phyloP scores from a whole-genome alignment of 2,113 vertebrate species.

The Grammomys surdaster region DNA sequence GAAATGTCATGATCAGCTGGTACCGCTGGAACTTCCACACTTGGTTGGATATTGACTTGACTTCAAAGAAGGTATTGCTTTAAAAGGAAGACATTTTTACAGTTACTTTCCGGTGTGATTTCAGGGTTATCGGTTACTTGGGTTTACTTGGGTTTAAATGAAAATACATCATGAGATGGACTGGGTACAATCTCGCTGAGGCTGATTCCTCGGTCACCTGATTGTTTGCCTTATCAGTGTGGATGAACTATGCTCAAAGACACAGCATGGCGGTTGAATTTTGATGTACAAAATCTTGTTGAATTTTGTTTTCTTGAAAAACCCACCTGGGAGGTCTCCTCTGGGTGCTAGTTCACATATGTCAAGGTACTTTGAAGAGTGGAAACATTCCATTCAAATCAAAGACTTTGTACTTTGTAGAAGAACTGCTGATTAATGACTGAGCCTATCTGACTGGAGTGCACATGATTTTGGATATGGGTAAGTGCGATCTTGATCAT shows the following conservation, averaged over 20 bases:
- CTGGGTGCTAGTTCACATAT: neutral
- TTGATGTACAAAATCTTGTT: neutral
- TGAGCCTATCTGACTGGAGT: neutral
- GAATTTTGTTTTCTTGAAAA: neutral
- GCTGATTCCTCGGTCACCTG: neutral
- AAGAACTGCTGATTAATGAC: neutral
- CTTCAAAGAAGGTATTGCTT: slow-evolving; percentile 99
- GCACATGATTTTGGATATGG: neutral
- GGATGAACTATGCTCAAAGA: neutral
- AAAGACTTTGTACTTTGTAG: neutral
- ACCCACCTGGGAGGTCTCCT: neutral
- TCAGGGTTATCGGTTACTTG: neutral
- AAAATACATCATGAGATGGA: neutral
- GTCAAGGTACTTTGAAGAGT: neutral
- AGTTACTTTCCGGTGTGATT: neutral
- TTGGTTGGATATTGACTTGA: slow-evolving; percentile 99
- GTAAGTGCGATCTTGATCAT: neutral
- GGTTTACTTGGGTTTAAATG: neutral
- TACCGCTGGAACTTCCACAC: slow-evolving; percentile 99
- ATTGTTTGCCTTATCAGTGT: neutral
- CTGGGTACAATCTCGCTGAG: neutral
- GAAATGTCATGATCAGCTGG: slow-evolving; percentile 99
- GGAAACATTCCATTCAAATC: neutral
- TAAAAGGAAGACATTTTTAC: slow-evolving; percentile 43
- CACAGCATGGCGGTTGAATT: neutral